Conservation (phyloP, 2,888 invertebrate species). For the Eupithecia subumbrata region DNA sequence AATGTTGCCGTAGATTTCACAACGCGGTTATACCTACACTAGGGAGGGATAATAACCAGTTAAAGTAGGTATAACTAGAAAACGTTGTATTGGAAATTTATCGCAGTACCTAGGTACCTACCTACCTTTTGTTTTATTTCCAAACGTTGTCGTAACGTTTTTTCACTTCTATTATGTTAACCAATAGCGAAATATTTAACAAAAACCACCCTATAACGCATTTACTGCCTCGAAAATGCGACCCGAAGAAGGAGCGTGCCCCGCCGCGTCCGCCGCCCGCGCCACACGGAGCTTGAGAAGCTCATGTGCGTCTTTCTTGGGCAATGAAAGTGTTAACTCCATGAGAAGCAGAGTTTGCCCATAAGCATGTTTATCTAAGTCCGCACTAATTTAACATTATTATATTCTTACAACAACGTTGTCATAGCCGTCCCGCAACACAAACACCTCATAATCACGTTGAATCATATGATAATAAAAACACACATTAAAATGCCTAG, state of each 20-base stretch:
- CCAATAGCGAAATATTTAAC: too few relatives aligned
- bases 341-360: not conserved
- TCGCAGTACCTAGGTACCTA: too few relatives aligned
- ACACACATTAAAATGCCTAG: slow-evolving; percentile 21
- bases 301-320: not conserved
- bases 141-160: too few relatives aligned
- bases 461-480: slow-evolving; percentile 35
- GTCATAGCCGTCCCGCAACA: not conserved
- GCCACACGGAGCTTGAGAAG: not conserved
- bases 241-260: too few relatives aligned
- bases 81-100: too few relatives aligned
- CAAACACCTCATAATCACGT: slow-evolving; percentile 28
- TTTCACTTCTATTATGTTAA: too few relatives aligned
- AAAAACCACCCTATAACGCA: too few relatives aligned
- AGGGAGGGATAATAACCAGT: not conserved
- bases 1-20: not conserved
- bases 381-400: not conserved
- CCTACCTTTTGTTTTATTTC: too few relatives aligned
- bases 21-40: not conserved
- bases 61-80: too few relatives aligned
- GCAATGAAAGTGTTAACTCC: not conserved
- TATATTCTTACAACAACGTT: not conserved
- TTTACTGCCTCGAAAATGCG: too few relatives aligned
- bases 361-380: not conserved
- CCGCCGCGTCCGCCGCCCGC: too few relatives aligned